A percentile compares a stretch with the other conserved stretches of the same genome.
Evolutionary conservation across 35 echinoderm and acorn worm genomes (phyloP).

Genomic region (Chiridota heheva): DNA sequence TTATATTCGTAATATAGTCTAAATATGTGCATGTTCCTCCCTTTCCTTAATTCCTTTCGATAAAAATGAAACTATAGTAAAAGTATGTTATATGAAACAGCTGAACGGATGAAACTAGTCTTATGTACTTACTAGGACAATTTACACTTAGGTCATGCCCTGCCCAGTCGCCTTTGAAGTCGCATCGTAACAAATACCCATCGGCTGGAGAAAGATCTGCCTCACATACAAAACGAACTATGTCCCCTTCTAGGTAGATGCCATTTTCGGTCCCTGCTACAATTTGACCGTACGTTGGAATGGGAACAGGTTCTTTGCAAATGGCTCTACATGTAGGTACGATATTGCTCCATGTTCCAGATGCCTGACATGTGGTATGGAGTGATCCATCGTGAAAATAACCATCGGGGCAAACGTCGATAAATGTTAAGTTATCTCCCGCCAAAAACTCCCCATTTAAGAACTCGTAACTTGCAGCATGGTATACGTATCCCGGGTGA

Average conservation of each 20-base stretch:
- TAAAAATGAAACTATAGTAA: too few species aligned
- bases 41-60: too few species aligned
- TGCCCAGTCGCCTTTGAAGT: slow-evolving; percentile 4
- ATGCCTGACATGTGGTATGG: background rate
- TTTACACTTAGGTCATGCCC: background rate
- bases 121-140: slow-evolving; percentile 24
- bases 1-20: too few species aligned
- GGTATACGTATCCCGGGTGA: slow-evolving; percentile 31
- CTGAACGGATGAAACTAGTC: background rate
- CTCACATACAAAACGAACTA: background rate
- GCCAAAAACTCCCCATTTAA: background rate
- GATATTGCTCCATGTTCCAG: background rate
- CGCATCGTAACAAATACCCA: slow-evolving; percentile 10
- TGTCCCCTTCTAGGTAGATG: background rate
- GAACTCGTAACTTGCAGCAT: background rate
- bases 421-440: background rate
- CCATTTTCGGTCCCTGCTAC: background rate
- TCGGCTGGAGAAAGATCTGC: background rate
- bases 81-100: too few species aligned
- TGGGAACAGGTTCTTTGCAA: background rate
- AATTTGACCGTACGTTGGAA: slow-evolving; percentile 24
- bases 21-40: too few species aligned
- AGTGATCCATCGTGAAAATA: slow-evolving; percentile 13
- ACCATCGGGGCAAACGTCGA: slow-evolving; percentile 15
- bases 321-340: background rate